A percentile compares a stretch with the other conserved stretches of the same genome.
Evolutionary conservation across 2,113 vertebrate species (phyloP).

Genomic region (Mormoops blainvillei): DNA sequence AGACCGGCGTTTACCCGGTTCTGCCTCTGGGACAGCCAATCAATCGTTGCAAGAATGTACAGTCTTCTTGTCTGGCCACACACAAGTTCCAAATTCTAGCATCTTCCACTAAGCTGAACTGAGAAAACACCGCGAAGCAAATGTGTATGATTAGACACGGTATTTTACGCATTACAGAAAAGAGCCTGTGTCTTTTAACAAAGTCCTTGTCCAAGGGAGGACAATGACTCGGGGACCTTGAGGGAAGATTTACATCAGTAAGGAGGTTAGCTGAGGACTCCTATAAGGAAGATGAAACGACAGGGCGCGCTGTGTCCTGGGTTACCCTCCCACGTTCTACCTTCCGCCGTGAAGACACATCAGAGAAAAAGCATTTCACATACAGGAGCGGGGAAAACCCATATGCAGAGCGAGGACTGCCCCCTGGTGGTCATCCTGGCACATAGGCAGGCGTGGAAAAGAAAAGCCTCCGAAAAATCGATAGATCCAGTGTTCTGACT

Average conservation of each 20-base stretch:
- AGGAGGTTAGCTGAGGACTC: neutral
- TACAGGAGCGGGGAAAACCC: neutral
- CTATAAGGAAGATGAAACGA: slow-evolving; percentile 13
- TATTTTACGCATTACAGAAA: neutral
- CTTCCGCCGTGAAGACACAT: slow-evolving; percentile 10
- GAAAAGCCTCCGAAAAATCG: accelerated
- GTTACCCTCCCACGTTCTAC: slow-evolving; percentile 59
- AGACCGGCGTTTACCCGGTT: neutral
- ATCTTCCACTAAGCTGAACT: neutral
- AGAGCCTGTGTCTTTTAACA: neutral
- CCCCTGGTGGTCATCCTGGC: slow-evolving; percentile 71
- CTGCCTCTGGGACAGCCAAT: neutral
- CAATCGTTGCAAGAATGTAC: neutral
- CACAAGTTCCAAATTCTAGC: neutral
- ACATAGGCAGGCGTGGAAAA: neutral
- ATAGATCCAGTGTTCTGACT: neutral
- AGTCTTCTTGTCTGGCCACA: too few relatives aligned
- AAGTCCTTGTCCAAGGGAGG: neutral
- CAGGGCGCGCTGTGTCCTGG: neutral
- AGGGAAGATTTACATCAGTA: neutral
- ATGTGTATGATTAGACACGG: neutral
- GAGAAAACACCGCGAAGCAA: neutral
- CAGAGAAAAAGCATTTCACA: neutral
- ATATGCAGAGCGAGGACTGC: slow-evolving; percentile 58
- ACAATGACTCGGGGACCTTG: neutral